Evolutionary conservation across 2,888 invertebrate genomes (phyloP), one percentile per base, ranked within the genome.

Genomic region (Torymus auratus): DNA sequence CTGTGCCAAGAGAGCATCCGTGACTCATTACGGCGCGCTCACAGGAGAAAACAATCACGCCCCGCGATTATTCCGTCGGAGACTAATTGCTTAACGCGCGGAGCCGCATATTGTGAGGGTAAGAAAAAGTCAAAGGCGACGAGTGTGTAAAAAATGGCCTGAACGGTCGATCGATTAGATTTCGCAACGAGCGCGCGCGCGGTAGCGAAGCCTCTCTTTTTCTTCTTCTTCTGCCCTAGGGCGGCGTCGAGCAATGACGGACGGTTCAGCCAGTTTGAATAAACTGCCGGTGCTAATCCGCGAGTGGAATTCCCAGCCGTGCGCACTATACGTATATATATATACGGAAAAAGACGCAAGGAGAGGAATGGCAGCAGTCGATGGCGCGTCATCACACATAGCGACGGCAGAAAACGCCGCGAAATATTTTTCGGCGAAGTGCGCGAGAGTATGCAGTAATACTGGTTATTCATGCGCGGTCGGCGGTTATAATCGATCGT

Each of bases 241-340:
- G 72, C 55, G 20, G 72, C 55, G 67, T 55, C 61, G 28, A 53
- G 14, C 69, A 56, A 62, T 65, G 72, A 72, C 65, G 73, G 61
- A 72, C 65, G 73, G 55, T 17, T 67, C 60, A 84, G 83, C 85
- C 84, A 85, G 86, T 88, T 88, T 88, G 87, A 88, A 88, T 88
- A 88, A 88, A 87, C 86, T 86, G 83, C 85, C 61, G 77, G 84
- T 81, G 83, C 83, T 85, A 86, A 87, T 85, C 85, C 84, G 85
- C 82, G 79, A 79, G 78, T 83, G 83, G 78, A 64, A 80, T 80
- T 82, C 74, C 78, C 75, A 61, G 82, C 60, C 50, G 78, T 20
- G 55, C 52, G 61, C 52, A 41, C 41, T 41, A 41, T 41, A 2
- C 1, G 41, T 7, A 41, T 7, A 41, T 41, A 41, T 41, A 41